A percentile compares a stretch with the other conserved stretches of the same genome.
phyloP scores from a whole-genome alignment of 2,888 invertebrate genomes.

The Abrostola tripartita region DNA sequence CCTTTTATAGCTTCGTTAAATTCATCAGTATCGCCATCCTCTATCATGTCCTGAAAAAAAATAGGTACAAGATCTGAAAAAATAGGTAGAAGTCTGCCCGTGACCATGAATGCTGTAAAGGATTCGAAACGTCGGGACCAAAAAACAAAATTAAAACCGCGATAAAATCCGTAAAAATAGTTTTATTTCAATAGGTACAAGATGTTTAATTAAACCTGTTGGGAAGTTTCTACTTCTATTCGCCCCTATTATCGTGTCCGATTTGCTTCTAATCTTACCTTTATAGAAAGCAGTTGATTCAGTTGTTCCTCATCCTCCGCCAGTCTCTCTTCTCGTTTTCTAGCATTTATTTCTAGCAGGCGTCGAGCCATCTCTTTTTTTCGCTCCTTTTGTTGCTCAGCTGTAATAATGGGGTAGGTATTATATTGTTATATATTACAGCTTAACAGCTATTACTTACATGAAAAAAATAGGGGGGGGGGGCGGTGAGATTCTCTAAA shows the following conservation, averaged over 20 bases:
- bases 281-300: constrained; percentile 92
- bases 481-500: too few relatives aligned
- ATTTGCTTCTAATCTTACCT: constrained; percentile 77
- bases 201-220: neutral
- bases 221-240: neutral
- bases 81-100: too few relatives aligned
- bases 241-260: neutral
- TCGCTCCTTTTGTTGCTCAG: constrained; percentile 95
- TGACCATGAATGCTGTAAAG: too few relatives aligned
- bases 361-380: constrained; percentile 95
- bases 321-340: constrained; percentile 95
- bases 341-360: constrained; percentile 95
- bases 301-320: constrained; percentile 96
- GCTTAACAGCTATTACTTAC: neutral
- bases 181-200: constrained; percentile 19
- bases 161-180: too few relatives aligned
- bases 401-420: constrained; percentile 58
- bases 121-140: too few relatives aligned
- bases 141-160: too few relatives aligned
- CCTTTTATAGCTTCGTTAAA: constrained; percentile 92
- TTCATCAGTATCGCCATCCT: constrained; percentile 92
- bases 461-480: constrained; percentile 11
- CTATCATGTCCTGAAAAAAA: constrained; percentile 88
- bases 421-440: neutral
- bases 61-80: constrained; percentile 17